Evolutionary conservation across 2,888 invertebrate genomes (phyloP), one percentile per base, ranked within the genome.

Genomic region (Hedychridium roseum): DNA sequence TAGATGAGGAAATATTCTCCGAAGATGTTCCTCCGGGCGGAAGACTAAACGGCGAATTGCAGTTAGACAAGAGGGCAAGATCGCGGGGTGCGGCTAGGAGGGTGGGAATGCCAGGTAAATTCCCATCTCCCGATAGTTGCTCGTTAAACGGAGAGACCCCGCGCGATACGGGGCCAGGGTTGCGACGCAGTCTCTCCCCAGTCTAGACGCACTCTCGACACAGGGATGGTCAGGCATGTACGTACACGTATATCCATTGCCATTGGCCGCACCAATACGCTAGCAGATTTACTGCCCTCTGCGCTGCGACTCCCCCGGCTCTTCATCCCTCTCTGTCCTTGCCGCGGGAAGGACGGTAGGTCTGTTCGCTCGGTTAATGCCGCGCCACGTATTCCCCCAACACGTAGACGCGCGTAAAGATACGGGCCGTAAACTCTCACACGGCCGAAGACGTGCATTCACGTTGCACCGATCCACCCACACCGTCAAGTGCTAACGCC

Each of bases 171-270:
- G 60, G 69, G 64, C 68, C 67, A 70, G 67, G 67, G 66, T 64
- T 70, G 68, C 64, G 69, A 76, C 71, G 72, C 74, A 70, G 74
- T 75, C 74, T 75, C 73, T 67, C 70, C 69, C 68, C 62, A 62
- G 74, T 75, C 74, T 75, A 75, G 74, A 76, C 76, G 69, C 64
- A 63, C 57, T 54, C 64, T 54, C 59, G 44, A n/a, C n/a, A n/a
- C n/a, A n/a, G n/a, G n/a, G n/a, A n/a, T n/a, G n/a, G n/a, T 35
- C 31, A 17, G 15, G 38, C 35, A 30, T 48, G 54, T 46, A 36
- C 54, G 57, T 64, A 63, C 57, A 60, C 62, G 59, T 51, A 56
- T 60, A 66, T 66, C 69, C 71, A 66, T 71, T 69, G 68, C 64
- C 70, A 62, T 63, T 63, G 57, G 50, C 30, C 57, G 52, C 62